Conservation (phyloP, 2,888 invertebrate genomes). For the Caenorhabditis drosophilae region DNA sequence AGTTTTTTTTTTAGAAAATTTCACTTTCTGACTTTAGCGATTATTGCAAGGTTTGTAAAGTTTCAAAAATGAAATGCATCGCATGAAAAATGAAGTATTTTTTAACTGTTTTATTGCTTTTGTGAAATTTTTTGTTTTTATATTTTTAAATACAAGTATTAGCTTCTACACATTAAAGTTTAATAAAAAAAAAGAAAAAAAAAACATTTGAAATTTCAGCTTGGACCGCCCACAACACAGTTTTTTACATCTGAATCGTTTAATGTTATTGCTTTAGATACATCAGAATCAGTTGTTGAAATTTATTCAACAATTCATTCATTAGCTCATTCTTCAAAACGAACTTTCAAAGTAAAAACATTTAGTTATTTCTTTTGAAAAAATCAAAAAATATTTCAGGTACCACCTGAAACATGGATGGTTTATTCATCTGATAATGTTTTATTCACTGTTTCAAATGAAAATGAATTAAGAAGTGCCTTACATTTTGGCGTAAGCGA, state of each 20-base stretch:
- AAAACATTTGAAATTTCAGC: constrained; percentile 10
- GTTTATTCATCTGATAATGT: constrained; percentile 39
- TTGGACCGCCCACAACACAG: constrained; percentile 31
- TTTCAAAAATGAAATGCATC: neutral
- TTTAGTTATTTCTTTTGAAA: neutral
- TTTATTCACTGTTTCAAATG: constrained; percentile 42
- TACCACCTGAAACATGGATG: constrained; percentile 46
- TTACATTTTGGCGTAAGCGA: constrained; percentile 47
- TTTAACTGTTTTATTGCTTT: neutral
- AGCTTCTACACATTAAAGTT: neutral
- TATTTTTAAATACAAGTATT: neutral
- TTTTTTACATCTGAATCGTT: constrained; percentile 18
- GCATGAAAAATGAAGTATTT: neutral
- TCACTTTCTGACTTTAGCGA: neutral
- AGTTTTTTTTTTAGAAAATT: no score
- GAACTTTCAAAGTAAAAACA: constrained; percentile 15
- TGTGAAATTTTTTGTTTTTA: no score
- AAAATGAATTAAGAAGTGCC: constrained; percentile 40
- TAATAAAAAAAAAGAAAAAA: neutral
- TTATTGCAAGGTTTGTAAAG: neutral
- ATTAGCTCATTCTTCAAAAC: constrained; percentile 25
- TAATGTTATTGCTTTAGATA: constrained; percentile 29
- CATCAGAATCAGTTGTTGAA: constrained; percentile 18
- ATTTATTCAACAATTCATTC: constrained; percentile 32
- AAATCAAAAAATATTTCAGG: constrained; percentile 20